Evolutionary conservation across 1,140 invertebrate genomes (phyloP), one percentile per base, ranked within the genome.

Genomic region (Vanessa atalanta): DNA sequence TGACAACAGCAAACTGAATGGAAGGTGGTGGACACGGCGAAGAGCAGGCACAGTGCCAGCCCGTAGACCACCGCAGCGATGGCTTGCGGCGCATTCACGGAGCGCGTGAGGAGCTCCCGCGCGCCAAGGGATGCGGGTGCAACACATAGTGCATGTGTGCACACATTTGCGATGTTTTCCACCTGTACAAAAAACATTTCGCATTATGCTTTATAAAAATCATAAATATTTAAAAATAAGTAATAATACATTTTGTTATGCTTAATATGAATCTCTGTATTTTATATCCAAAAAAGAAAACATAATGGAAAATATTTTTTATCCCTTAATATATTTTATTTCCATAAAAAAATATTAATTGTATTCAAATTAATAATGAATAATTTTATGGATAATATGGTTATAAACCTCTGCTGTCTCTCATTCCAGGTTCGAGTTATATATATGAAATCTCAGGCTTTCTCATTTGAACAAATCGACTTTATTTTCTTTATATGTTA

Each of bases 101-200:
- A 96, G 78, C 96, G 94, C 48, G 94, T 94, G 23, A 97, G 91
- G 75, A 98, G 93, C 83, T 96, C 95, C n/a, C 95, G 89, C 47
- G 96, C 94, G 6, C 95, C 97, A 48, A 96, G 88, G 3, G 97
- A 88, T 76, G 97, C 97, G 20, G 97, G 97, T 72, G 97, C 91
- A 47, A 93, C 90, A 94, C 97, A 97, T 73, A 98, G 95, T 60
- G 96, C 97, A 93, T 99, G 98, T 37, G 97, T 98, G 73, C 97
- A 93, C 55, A 98, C 96, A 93, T 99, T 99, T 12, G 97, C 97
- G 77, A 98, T 92, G 89, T 98, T 97, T 91, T 99, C 98, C 67
- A 98, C 94, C 92, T 96, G 90, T 43, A 50, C 14, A 61, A 61
- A 14, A 61, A 61, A 14, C 0, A 60, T n/a, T 12, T 11, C 5